phyloP scores from a whole-genome alignment of 2,113 vertebrate species.

The Petromus typicus region DNA sequence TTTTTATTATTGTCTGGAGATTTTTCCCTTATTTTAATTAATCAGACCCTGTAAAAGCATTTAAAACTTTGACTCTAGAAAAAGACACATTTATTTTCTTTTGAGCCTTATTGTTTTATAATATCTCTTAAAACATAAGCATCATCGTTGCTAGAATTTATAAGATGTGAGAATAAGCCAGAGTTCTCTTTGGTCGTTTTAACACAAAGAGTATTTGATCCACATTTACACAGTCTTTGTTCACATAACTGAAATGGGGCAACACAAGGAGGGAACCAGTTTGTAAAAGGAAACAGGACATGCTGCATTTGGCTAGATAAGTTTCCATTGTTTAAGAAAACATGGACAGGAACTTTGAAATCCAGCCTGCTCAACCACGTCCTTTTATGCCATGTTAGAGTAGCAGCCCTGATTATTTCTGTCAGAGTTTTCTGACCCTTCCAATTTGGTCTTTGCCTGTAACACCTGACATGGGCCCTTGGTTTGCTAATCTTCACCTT shows the following conservation, averaged over 20 bases:
- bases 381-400: background rate
- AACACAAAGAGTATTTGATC: slow-evolving; percentile 1
- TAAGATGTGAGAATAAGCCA: background rate
- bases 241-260: background rate
- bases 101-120: slow-evolving; percentile 35
- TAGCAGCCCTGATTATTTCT: background rate
- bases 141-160: background rate
- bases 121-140: slow-evolving; percentile 48
- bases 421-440: background rate
- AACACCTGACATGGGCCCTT: rapidly evolving
- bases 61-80: slow-evolving; percentile 59
- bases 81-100: slow-evolving; percentile 55
- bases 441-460: background rate
- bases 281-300: slow-evolving; percentile 20
- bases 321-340: background rate
- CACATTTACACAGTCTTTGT: background rate
- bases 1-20: slow-evolving; percentile 60
- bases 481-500: background rate
- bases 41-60: slow-evolving; percentile 59
- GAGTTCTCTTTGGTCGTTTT: background rate
- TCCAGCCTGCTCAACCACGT: background rate
- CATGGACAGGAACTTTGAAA: background rate
- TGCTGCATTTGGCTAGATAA: background rate
- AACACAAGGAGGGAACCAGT: background rate
- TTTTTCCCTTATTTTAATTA: slow-evolving; percentile 17